Evolutionary conservation across 1,140 invertebrate species (phyloP).

Genomic region (Euura saliciscinereae): DNA sequence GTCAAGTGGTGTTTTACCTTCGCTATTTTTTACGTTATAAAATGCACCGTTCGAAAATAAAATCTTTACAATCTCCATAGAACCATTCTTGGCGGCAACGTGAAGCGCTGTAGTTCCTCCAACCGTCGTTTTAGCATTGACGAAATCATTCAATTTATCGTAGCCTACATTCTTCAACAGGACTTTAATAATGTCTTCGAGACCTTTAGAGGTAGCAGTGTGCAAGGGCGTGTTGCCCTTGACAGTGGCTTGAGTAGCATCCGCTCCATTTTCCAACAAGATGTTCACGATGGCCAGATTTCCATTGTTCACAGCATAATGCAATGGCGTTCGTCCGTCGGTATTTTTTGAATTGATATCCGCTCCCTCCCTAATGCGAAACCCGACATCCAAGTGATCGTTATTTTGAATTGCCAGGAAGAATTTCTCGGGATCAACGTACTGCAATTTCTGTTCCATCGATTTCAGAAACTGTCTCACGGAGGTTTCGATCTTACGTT

Average conservation of each 20-base stretch:
- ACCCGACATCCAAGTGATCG: background rate
- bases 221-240: slow-evolving; percentile 74
- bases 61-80: slow-evolving; percentile 16
- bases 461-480: too few relatives aligned
- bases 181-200: slow-evolving; percentile 69
- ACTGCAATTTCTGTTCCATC: too few relatives aligned
- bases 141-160: slow-evolving; percentile 41
- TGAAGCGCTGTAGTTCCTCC: slow-evolving; percentile 23
- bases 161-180: slow-evolving; percentile 65
- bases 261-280: slow-evolving; percentile 49
- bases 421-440: too few relatives aligned
- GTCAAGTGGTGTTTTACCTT: too few relatives aligned
- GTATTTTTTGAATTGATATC: slow-evolving; percentile 21
- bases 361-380: slow-evolving; percentile 14
- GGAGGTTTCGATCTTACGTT: too few relatives aligned
- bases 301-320: slow-evolving; percentile 21
- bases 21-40: slow-evolving; percentile 48
- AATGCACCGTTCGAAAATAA: slow-evolving; percentile 24
- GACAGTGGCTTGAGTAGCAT: slow-evolving; percentile 46
- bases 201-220: slow-evolving; percentile 69
- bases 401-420: background rate
- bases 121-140: slow-evolving; percentile 17
- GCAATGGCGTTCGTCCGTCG: slow-evolving; percentile 23
- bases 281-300: slow-evolving; percentile 62
- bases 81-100: slow-evolving; percentile 21